Evolutionary conservation across 1,140 invertebrate species (phyloP).

Genomic region (Ctenoplectra terminalis): DNA sequence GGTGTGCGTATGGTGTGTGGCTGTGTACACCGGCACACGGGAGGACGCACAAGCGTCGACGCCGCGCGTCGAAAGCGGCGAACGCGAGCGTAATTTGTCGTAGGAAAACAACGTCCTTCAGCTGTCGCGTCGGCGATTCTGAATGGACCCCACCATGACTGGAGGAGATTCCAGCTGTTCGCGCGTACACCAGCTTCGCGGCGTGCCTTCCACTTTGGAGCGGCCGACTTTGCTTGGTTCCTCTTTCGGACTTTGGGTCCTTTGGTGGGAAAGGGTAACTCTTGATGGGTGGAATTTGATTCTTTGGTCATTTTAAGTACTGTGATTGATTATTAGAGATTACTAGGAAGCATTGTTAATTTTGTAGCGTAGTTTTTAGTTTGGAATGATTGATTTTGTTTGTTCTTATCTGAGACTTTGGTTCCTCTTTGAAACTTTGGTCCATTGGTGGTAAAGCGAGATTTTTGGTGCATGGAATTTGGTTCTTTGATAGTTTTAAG

Average conservation of each 20-base stretch:
- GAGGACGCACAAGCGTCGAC: constrained; percentile 46
- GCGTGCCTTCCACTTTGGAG: not conserved
- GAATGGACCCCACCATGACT: constrained; percentile 47
- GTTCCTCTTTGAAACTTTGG: too few species aligned
- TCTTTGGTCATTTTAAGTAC: too few species aligned
- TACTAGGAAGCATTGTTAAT: too few species aligned
- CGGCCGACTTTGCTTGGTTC: not conserved
- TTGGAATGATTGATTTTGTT: too few species aligned
- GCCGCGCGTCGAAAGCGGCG: constrained; percentile 15
- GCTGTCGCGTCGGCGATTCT: constrained; percentile 43
- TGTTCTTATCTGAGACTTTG: too few species aligned
- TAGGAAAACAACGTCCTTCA: constrained; percentile 60
- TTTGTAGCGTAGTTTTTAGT: too few species aligned
- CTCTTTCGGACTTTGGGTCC: not conserved
- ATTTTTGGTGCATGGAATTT: too few species aligned
- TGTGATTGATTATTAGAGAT: too few species aligned
- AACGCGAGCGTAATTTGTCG: constrained; percentile 60
- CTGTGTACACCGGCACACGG: constrained; percentile 14
- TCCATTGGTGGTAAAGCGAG: too few species aligned
- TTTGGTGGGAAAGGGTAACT: not conserved
- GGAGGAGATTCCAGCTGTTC: constrained; percentile 38
- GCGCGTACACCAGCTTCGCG: not conserved
- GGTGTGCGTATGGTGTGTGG: not conserved
- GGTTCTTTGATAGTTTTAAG: too few species aligned
- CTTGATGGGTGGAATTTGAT: too few species aligned